Conservation (phyloP, 2,113 vertebrate genomes). For the Xenopus borealis region DNA sequence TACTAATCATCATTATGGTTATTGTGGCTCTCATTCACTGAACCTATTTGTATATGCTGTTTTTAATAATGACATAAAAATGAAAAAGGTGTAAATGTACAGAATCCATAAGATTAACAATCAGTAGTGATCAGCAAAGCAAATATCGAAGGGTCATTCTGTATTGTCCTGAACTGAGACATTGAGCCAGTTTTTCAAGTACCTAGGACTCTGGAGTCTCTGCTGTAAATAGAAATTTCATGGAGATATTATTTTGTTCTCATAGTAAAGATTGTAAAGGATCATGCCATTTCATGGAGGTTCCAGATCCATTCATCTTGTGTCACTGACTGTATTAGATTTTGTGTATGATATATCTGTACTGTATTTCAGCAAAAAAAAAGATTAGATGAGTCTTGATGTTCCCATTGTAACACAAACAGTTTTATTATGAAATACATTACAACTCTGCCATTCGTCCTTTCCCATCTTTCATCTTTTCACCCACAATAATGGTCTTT, state of each 20-base stretch:
- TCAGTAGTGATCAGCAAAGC: no score
- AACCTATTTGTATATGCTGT: no score
- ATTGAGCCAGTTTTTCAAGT: no score
- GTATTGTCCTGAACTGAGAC: no score
- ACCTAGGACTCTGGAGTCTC: no score
- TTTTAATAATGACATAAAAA: no score
- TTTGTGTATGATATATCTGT: slow-evolving; percentile 1
- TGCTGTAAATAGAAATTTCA: background rate
- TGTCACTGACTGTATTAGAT: slow-evolving; percentile 11
- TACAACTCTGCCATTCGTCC: background rate
- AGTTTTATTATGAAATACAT: slow-evolving; percentile 11
- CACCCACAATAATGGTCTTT: background rate
- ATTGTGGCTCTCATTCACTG: no score
- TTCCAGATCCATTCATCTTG: slow-evolving; percentile 6
- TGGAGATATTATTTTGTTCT: slow-evolving; percentile 15
- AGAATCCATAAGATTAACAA: no score
- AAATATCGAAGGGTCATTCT: no score
- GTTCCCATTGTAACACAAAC: slow-evolving; percentile 4
- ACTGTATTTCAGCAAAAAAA: background rate
- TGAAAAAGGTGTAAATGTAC: no score
- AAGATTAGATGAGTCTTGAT: background rate
- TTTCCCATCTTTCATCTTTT: background rate
- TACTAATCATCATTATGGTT: no score
- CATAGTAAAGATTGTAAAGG: slow-evolving; percentile 6
- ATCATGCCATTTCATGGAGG: slow-evolving; percentile 4